A percentile compares a stretch with the other conserved stretches of the same genome.
Conservation (phyloP, 2,888 invertebrate species). For the Hymenopus coronatus region DNA sequence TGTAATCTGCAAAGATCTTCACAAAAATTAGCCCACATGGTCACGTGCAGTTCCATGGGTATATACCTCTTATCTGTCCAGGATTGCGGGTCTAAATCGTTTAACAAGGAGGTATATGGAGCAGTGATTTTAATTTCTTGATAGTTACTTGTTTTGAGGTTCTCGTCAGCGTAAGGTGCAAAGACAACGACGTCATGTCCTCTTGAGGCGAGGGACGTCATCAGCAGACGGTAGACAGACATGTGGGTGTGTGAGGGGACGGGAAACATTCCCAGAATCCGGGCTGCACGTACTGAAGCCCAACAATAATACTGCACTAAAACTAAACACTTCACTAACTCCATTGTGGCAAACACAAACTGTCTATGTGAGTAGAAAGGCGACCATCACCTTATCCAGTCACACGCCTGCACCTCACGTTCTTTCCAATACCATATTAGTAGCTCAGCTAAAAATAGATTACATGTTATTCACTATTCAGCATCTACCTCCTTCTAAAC, state of each 20-base stretch:
- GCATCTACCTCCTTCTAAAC: no score
- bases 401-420: no score
- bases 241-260: constrained; percentile 52
- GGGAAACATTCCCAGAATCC: constrained; percentile 47
- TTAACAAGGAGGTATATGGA: background rate
- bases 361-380: no score
- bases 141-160: constrained; percentile 11
- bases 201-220: constrained; percentile 46
- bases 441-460: no score
- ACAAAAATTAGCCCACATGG: background rate
- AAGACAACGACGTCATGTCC: constrained; percentile 51
- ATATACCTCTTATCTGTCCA: background rate
- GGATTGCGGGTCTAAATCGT: background rate
- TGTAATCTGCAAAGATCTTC: constrained; percentile 16
- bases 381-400: no score
- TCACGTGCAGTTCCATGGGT: background rate
- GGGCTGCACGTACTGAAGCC: no score
- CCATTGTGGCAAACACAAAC: no score
- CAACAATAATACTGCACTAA: no score
- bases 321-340: no score
- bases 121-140: constrained; percentile 18
- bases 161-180: constrained; percentile 46
- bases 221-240: constrained; percentile 47
- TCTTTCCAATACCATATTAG: no score
- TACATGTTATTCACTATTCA: no score